phyloP scores from a whole-genome alignment of 1,140 invertebrate genomes.

The Heliconius eleuchia region DNA sequence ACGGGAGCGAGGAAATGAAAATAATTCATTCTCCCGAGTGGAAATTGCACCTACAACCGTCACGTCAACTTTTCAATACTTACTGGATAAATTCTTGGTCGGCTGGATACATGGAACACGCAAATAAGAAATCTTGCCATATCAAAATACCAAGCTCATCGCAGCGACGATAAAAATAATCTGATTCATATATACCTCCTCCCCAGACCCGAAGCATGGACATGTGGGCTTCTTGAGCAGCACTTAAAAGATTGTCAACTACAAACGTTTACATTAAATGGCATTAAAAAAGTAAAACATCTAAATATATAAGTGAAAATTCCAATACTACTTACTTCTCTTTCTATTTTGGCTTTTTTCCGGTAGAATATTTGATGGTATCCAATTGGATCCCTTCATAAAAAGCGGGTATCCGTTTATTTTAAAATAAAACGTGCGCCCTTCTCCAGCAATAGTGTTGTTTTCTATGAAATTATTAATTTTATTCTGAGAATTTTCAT shows the following conservation, averaged over 20 bases:
- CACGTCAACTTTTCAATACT: constrained; percentile 27
- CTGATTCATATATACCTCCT: constrained; percentile 96
- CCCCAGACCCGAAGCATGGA: constrained; percentile 99
- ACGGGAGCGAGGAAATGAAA: not conserved
- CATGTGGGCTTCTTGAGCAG: constrained; percentile 91
- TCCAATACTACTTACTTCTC: constrained; percentile 58
- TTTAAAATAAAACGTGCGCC: constrained; percentile 93
- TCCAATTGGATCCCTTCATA: constrained; percentile 98
- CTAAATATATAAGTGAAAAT: not conserved
- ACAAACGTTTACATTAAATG: not conserved
- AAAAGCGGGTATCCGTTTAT: constrained; percentile 96
- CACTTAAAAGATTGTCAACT: constrained; percentile 84
- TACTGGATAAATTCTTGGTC: constrained; percentile 86
- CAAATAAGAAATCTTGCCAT: constrained; percentile 99
- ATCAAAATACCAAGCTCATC: constrained; percentile 92
- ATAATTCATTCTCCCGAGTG: not conserved
- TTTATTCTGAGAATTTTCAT: not conserved
- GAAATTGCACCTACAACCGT: not conserved
- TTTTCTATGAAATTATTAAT: constrained; percentile 53
- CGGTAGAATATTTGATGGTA: constrained; percentile 94
- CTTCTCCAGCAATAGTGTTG: constrained; percentile 69
- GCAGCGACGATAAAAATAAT: constrained; percentile 94
- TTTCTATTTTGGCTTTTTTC: constrained; percentile 82
- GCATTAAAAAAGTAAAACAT: not conserved
- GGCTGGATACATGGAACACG: constrained; percentile 96